A percentile compares a stretch with the other conserved stretches of the same genome.
phyloP scores from a whole-genome alignment of 2,888 invertebrate genomes.

The Eupeodes latifasciatus region DNA sequence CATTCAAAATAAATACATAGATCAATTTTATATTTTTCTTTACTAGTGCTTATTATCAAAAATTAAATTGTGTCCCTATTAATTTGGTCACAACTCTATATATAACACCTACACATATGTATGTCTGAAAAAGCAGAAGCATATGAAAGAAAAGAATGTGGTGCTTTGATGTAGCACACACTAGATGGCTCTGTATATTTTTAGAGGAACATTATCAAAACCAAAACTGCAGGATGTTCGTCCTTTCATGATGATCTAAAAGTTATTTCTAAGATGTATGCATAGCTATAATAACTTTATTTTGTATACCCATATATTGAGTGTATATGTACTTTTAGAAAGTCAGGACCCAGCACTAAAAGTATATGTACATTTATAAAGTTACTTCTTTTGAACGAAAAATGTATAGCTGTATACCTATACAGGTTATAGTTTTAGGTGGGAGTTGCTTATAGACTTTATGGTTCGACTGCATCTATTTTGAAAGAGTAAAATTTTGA shows the following conservation, averaged over 20 bases:
- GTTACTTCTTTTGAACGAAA: not conserved
- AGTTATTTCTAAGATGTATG: conserved; percentile 47
- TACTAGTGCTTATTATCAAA: too few species aligned
- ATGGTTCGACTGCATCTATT: not conserved
- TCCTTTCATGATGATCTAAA: conserved; percentile 39
- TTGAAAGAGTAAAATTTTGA: conserved; percentile 2
- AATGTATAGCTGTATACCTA: not conserved
- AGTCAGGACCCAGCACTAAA: not conserved
- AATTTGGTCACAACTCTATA: too few species aligned
- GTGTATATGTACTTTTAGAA: not conserved
- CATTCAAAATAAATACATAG: too few species aligned
- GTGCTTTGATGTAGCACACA: conserved; percentile 35
- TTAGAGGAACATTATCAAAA: conserved; percentile 50
- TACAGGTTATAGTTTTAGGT: not conserved
- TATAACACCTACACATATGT: not conserved
- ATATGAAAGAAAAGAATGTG: conserved; percentile 15
- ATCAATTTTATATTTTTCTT: too few species aligned
- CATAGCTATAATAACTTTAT: conserved; percentile 33
- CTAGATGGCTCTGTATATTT: conserved; percentile 30
- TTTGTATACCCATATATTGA: not conserved
- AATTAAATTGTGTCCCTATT: too few species aligned
- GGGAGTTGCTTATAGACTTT: not conserved
- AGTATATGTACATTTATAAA: not conserved
- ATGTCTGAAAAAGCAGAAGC: not conserved
- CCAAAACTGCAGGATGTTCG: conserved; percentile 28